Evolutionary conservation across 2,888 invertebrate species (phyloP), one percentile per base, ranked within the genome.

Genomic region (Catocala fraxini): DNA sequence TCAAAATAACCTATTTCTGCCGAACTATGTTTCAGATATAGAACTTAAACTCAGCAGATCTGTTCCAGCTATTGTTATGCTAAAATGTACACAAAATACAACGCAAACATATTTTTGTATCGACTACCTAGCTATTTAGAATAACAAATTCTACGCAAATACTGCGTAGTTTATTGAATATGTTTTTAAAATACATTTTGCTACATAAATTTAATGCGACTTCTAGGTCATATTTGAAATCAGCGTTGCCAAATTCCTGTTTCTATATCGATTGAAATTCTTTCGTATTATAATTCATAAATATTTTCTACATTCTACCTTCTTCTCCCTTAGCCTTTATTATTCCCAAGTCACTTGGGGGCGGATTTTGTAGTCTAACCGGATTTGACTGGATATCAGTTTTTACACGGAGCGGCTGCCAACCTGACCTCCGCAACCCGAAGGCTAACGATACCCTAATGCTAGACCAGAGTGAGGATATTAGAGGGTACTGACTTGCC

Each of bases 141-240:
- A 57, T n/a, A 35, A 57, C 15, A 43, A 51, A 45, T 51, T 34
- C 15, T n/a, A 51, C 15, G 15, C 9, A 51, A 42, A 57, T 35
- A 35, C 48, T 46, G 33, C 56, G 47, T 56, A 42, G 49, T 34
- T 56, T 6, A 45, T 42, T 54, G 6, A 34, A 55, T 6, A 25
- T 10, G 58, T 60, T 56, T 6, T 35, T 39, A 39, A 49, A 54
- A 49, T 47, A 25, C 15, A 51, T 45, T 42, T 70, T 58, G 45
- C 43, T 41, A 66, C 48, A 52, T 61, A 51, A 25, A 46, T 54
- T 60, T 66, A 48, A 60, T 59, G 54, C 56, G 45, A 47, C 42
- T 59, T 71, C 71, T 73, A 73, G 74, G 74, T 71, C 63, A 57
- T 33, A 52, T 52, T 56, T 52, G 34, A 25, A 25, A 25, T 25